These are phyloP conservation scores for Oryzias woworae DNA, from an alignment of 2,113 vertebrate genomes.

Conservation along the genomic window DNA sequence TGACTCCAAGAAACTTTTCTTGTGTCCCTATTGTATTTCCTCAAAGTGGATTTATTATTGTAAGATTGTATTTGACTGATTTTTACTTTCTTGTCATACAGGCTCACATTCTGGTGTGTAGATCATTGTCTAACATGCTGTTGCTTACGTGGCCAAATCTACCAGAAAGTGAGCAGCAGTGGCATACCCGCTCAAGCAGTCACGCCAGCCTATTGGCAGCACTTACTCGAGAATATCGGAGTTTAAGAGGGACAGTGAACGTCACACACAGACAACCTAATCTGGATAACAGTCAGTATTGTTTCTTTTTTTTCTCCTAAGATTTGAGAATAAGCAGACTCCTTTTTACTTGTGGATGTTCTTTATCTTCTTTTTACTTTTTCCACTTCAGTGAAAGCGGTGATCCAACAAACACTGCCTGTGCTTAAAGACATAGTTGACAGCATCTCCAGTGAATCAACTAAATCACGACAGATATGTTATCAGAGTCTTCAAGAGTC, in stretches of 20 bases:
- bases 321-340: too few relatives aligned
- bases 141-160: slow-evolving; percentile 94
- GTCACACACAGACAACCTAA: slow-evolving; percentile 82
- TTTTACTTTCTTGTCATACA: slow-evolving; percentile 42
- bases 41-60: too few relatives aligned
- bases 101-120: slow-evolving; percentile 93
- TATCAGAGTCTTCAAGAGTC: slow-evolving; percentile 98
- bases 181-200: slow-evolving; percentile 90
- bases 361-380: background rate
- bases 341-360: background rate
- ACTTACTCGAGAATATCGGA: slow-evolving; percentile 88
- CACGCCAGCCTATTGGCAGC: slow-evolving; percentile 87
- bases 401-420: slow-evolving; percentile 92
- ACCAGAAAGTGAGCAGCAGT: slow-evolving; percentile 93
- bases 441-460: slow-evolving; percentile 93
- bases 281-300: slow-evolving; percentile 84
- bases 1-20: too few relatives aligned
- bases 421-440: slow-evolving; percentile 92
- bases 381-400: slow-evolving; percentile 83
- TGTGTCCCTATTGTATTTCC: too few relatives aligned
- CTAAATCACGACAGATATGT: slow-evolving; percentile 97
- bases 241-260: slow-evolving; percentile 80
- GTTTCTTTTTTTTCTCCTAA: background rate
- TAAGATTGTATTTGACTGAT: too few relatives aligned
- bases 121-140: slow-evolving; percentile 91